These are phyloP conservation scores for Cyprinodon tularosa DNA, from an alignment of 2,113 vertebrate genomes.

Conservation along the genomic window DNA sequence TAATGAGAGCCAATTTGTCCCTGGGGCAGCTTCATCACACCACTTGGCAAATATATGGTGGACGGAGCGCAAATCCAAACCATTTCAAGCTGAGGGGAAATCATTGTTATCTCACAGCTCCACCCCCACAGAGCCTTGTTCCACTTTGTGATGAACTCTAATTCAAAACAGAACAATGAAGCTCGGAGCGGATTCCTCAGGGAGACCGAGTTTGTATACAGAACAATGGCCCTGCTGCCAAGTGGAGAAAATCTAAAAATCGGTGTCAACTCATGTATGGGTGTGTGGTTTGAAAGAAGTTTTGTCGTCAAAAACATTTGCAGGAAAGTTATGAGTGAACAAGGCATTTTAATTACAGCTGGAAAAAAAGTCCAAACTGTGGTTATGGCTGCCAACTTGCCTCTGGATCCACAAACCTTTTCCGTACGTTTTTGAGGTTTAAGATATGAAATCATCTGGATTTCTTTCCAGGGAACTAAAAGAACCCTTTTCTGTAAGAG, in stretches of 20 bases:
- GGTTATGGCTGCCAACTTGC: conserved; percentile 2
- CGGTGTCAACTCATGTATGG: neutral
- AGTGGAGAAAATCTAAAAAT: conserved; percentile 17
- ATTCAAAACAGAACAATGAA: conserved; percentile 71
- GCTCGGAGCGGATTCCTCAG: conserved; percentile 37
- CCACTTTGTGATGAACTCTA: conserved; percentile 51
- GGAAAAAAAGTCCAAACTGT: conserved; percentile 13
- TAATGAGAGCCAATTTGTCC: conserved; percentile 53
- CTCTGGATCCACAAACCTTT: conserved; percentile 4
- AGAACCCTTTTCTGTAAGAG: neutral
- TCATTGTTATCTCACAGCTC: conserved; percentile 50
- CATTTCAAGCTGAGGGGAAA: conserved; percentile 60
- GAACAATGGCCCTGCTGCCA: conserved; percentile 33
- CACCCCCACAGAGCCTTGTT: conserved; percentile 60
- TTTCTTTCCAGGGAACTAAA: neutral
- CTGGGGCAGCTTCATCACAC: conserved; percentile 35
- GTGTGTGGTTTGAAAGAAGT: conserved; percentile 25
- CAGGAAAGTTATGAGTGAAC: conserved; percentile 25
- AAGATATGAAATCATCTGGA: neutral
- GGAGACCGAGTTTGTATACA: conserved; percentile 10
- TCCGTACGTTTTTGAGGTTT: conserved; percentile 5
- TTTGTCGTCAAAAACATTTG: neutral
- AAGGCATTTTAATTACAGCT: conserved; percentile 40
- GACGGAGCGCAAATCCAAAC: conserved; percentile 36
- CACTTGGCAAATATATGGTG: conserved; percentile 35